Conservation (phyloP, 2,888 invertebrate species). For the Andrena chrysosceles region DNA sequence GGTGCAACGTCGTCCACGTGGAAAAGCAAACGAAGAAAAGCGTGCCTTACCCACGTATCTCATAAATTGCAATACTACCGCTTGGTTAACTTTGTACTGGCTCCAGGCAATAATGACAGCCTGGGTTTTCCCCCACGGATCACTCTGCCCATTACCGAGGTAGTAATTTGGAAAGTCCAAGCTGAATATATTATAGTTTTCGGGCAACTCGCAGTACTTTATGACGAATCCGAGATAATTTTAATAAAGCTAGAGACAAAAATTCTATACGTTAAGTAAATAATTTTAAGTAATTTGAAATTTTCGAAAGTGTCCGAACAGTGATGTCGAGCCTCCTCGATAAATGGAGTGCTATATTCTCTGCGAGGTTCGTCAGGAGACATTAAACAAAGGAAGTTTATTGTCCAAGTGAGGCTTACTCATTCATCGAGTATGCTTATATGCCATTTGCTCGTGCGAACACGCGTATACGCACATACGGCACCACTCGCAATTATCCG, state of each 20-base stretch:
- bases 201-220: not conserved
- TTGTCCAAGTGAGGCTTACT: constrained; percentile 26
- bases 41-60: constrained; percentile 8
- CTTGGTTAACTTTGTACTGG: constrained; percentile 20
- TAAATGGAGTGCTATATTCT: not conserved
- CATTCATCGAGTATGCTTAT: constrained; percentile 18
- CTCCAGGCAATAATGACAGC: constrained; percentile 24
- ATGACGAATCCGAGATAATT: not conserved
- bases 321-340: no score
- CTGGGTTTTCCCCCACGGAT: constrained; percentile 52
- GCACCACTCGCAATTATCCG: no score
- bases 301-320: no score
- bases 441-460: not conserved
- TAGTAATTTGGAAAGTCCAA: constrained; percentile 36
- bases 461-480: not conserved
- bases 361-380: not conserved
- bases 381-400: constrained; percentile 35
- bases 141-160: constrained; percentile 23
- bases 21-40: constrained; percentile 67
- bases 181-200: not conserved
- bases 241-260: not conserved
- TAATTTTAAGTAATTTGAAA: no score
- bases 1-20: constrained; percentile 68
- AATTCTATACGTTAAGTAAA: no score
- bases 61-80: constrained; percentile 2